Evolutionary conservation across 1,140 invertebrate species (phyloP).

Genomic region (Sminthurides bifidus): DNA sequence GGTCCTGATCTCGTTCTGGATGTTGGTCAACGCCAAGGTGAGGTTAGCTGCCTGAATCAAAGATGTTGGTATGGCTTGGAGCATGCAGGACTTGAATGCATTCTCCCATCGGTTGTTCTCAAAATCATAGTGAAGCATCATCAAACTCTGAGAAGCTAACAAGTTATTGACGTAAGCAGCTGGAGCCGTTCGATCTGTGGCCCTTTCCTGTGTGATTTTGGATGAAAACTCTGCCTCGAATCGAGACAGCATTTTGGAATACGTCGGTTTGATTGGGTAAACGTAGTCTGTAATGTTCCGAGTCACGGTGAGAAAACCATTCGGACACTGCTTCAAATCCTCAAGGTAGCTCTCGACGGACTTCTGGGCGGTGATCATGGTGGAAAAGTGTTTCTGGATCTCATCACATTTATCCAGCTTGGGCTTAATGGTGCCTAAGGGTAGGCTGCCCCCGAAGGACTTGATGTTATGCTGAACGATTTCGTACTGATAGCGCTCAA

Average conservation of each 20-base stretch:
- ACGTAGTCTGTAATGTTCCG: conserved; percentile 13
- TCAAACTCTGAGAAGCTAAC: conserved; percentile 15
- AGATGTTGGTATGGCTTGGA: conserved; percentile 1
- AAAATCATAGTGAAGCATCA: conserved; percentile 18
- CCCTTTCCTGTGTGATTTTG: background rate
- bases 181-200: conserved; percentile 9
- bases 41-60: conserved; percentile 10
- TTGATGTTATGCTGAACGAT: background rate
- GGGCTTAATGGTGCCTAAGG: background rate
- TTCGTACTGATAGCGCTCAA: conserved; percentile 19
- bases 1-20: background rate
- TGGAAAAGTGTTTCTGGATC: conserved; percentile 15
- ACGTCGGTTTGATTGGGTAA: conserved; percentile 20
- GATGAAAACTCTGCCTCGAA: conserved; percentile 24
- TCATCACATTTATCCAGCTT: background rate
- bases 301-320: background rate
- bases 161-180: conserved; percentile 23
- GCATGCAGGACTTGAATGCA: conserved; percentile 6
- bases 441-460: background rate
- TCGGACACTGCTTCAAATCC: conserved; percentile 5
- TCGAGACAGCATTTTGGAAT: conserved; percentile 18
- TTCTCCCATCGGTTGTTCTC: conserved; percentile 20
- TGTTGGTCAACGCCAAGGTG: background rate
- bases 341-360: conserved; percentile 12
- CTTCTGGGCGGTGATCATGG: background rate